Base-by-base conservation (phyloP, 1,140 invertebrate genomes). In the Atta cephalotes region DNA sequence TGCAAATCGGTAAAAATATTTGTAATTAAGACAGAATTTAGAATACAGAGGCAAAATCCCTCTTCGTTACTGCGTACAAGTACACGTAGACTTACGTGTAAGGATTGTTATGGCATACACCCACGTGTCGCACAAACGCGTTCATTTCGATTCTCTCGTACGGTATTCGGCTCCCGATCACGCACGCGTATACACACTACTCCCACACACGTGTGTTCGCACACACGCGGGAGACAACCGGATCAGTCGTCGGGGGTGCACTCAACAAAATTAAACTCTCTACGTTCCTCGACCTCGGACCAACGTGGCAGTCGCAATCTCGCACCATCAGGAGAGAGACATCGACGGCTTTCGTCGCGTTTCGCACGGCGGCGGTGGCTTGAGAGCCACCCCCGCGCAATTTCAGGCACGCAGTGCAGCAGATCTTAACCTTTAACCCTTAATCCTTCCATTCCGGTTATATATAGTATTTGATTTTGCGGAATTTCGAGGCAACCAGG, bases 201-300 rank as follows among this genome's bases (percentile, higher is more conserved):
- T 72, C 31, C 76, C 65, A 70, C 68, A 49, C 79, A 70, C 66
- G 56, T 85, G 81, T 66, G 85, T 89, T 74, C 71, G 60, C 74
- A 62, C 74, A 56, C 72, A 51, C 66, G 87, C n/a, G 87, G 86
- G 53, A 51, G 39, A 56, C 65, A 71, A 80, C 72, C 89, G 91
- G 92, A 93, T 93, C 90, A 93, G 89, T 90, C 91, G 91, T 84
- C 90, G 90, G 92, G 91, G 92, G 91, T 94, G 94, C 94, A 95
- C 94, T 95, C 94, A 94, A 94, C 94, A 91, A 95, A 95, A 95
- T 95, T 95, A 94, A 95, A 95, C 93, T 89, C 87, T 39, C 80
- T 87, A 85, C 89, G 90, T 91, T 91, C 90, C 89, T 87, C 92
- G 91, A 89, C 88, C 87, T 91, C 89, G 78, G 84, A 72, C 74